Evolutionary conservation across 2,113 vertebrate genomes (phyloP).

Genomic region (Ctenomys sociabilis): DNA sequence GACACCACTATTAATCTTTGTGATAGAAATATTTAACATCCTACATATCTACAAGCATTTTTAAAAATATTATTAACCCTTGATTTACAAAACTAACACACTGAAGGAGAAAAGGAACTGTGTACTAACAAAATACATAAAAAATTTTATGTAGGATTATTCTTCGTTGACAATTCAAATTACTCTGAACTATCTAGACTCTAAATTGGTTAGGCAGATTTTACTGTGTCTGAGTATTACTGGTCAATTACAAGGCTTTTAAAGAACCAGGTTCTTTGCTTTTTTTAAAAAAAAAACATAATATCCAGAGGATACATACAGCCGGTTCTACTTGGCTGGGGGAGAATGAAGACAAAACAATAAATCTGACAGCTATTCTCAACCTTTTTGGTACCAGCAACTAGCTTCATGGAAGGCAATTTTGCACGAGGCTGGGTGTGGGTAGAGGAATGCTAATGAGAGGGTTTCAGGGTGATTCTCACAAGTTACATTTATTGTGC

Average conservation of each 20-base stretch:
- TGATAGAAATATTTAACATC: conserved; percentile 17
- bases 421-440: neutral
- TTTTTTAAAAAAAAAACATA: neutral
- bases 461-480: neutral
- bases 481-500: neutral
- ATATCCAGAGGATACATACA: neutral
- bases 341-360: neutral
- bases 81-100: neutral
- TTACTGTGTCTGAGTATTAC: neutral
- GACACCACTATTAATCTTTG: neutral
- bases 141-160: neutral
- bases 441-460: neutral
- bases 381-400: neutral
- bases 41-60: neutral
- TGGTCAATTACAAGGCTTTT: conserved; percentile 10
- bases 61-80: conserved; percentile 18
- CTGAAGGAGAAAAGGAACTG: neutral
- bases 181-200: neutral
- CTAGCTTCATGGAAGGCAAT: neutral
- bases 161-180: neutral
- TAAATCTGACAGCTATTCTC: neutral
- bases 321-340: neutral
- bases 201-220: neutral
- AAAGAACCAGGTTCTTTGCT: neutral
- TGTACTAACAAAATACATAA: conserved; percentile 29